Evolutionary conservation across 2,888 invertebrate species (phyloP).

Genomic region (Xestia sexstrigata): DNA sequence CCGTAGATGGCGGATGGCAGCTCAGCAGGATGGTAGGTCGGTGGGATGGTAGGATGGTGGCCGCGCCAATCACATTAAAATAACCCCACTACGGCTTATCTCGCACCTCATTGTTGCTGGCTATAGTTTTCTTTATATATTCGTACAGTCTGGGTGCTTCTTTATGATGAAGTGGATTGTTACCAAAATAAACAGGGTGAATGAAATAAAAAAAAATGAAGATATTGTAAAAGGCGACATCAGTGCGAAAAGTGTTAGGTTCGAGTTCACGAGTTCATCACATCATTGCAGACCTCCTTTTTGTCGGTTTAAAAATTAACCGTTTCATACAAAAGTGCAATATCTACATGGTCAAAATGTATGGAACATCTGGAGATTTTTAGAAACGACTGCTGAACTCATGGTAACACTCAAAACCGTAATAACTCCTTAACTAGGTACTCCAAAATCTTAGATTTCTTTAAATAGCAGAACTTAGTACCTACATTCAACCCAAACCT

Average conservation of each 20-base stretch:
- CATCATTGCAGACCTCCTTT: not conserved
- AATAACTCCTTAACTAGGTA: no score
- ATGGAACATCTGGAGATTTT: not conserved
- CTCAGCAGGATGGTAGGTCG: not conserved
- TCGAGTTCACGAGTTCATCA: not conserved
- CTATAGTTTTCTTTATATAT: conserved; percentile 23
- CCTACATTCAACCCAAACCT: not conserved
- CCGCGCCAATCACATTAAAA: conserved; percentile 87
- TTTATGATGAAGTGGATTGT: conserved; percentile 10
- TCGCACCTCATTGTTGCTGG: conserved; percentile 64
- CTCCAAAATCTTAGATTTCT: not conserved
- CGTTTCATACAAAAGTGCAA: not conserved
- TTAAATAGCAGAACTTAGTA: not conserved
- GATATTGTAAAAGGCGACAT: not conserved
- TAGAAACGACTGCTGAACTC: not conserved
- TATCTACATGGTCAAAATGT: not conserved
- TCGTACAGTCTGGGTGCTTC: not conserved
- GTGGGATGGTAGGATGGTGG: conserved; percentile 57
- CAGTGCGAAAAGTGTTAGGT: not conserved
- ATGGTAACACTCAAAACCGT: no score
- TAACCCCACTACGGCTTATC: conserved; percentile 76
- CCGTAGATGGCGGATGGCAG: conserved; percentile 61
- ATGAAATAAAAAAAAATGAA: not conserved
- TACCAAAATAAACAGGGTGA: not conserved
- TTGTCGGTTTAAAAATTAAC: not conserved